Evolutionary conservation across 2,113 vertebrate genomes (phyloP), one percentile per base, ranked within the genome.

Genomic region (Chloroceryle aenea): DNA sequence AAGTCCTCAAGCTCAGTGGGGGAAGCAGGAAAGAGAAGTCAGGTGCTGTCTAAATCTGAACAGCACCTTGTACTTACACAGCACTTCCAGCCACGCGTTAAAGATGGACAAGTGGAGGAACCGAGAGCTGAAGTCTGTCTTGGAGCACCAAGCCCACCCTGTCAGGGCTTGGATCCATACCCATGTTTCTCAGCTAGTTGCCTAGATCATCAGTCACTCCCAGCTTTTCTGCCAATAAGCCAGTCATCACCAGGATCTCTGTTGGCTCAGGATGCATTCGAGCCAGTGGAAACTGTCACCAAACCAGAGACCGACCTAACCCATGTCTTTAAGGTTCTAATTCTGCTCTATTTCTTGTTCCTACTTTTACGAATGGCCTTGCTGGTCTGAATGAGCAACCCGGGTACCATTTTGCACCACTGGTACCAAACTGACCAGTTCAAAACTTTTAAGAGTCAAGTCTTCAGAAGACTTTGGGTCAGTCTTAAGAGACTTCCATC

Each of bases 121-220:
- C 7, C 48, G 7, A 4, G 25, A 43, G 14, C 1, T 38, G 36
- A 32, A 45, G 3, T 19, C 58, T 42, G 59, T 29, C 42, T 18
- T 12, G 32, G 32, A 55, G 8, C 36, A 26, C 43, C 2, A 14
- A 38, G 18, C 50, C 36, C 40, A 3, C 30, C 17, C 4, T 2
- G 1, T 10, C 26, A 61, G 22, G 8, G 17, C 14, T 42, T 7
- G 68, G 32, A 69, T 50, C n/a, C 6, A 0, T 1, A 15, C 1
- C 14, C 36, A 9, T 1, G 0, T 30, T 58, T 62, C 52, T 45
- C 27, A 1, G 9, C 15, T 16, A 4, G 19, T 16, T 82, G 32
- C 38, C 26, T 18, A 30, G 62, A 48, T 2, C 14, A 15, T 17
- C 2, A 47, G 22, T 3, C 83, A 38, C 3, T 11, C 27, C 29